Percentiles rank a stretch among this genome's conserved stretches.
phyloP scores from a whole-genome alignment of 2,797 vertebrate genomes.

The Urophycis tenuis region DNA sequence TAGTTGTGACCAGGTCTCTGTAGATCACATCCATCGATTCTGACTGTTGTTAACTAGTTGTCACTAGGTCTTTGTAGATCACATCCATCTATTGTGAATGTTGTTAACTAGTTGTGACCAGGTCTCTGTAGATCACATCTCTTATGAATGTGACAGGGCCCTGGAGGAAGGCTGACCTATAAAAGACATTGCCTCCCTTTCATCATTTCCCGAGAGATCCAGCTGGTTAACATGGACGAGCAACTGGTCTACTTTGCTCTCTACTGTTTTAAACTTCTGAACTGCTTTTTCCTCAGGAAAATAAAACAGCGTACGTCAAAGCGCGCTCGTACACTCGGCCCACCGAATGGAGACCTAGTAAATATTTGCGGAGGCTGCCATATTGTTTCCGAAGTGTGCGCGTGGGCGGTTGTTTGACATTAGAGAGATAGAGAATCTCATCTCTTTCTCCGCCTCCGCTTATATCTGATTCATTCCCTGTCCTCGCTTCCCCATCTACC shows the following conservation, averaged over 20 bases:
- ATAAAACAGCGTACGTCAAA: conserved; percentile 17
- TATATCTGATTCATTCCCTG: conserved; percentile 56
- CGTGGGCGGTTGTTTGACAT: conserved; percentile 56
- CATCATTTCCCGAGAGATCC: conserved; percentile 57
- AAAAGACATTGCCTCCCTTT: conserved; percentile 63
- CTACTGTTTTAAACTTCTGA: conserved; percentile 30
- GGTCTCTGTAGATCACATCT: conserved; percentile 23
- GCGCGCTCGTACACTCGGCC: conserved; percentile 33
- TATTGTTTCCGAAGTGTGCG: conserved; percentile 16
- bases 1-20: no score
- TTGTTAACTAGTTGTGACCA: not conserved
- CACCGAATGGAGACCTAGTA: conserved; percentile 33
- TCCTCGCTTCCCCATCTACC: conserved; percentile 34
- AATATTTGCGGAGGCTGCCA: conserved; percentile 47
- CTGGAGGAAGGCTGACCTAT: conserved; percentile 69
- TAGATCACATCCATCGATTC: no score
- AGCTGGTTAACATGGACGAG: conserved; percentile 51
- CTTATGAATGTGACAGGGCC: conserved; percentile 63
- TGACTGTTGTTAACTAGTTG: no score
- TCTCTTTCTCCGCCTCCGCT: conserved; percentile 48
- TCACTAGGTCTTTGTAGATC: no score
- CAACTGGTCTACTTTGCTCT: conserved; percentile 43
- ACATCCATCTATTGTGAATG: conserved; percentile 57
- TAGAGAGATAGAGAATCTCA: conserved; percentile 42
- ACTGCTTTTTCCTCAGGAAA: conserved; percentile 17